Conservation (phyloP, 2,797 vertebrate species). For the Brotogeris chrysoptera region DNA sequence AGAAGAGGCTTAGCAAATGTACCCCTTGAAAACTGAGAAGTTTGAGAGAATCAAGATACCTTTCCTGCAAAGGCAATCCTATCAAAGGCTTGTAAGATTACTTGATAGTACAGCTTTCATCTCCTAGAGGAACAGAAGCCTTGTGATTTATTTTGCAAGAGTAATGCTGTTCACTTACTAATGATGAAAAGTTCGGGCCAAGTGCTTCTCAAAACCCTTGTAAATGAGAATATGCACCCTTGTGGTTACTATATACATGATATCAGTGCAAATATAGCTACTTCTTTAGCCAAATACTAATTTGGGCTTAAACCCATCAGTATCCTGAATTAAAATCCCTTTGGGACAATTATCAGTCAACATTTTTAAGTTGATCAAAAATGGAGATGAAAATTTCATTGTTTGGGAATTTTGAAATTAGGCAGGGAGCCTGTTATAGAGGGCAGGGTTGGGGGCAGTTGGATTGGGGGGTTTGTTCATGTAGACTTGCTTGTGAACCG, state of each 20-base stretch:
- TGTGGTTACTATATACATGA: background rate
- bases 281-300: background rate
- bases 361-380: background rate
- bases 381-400: background rate
- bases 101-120: background rate
- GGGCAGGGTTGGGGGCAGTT: background rate
- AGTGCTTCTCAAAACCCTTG: background rate
- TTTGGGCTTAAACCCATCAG: background rate
- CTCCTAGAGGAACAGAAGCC: background rate
- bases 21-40: background rate
- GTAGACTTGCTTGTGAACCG: background rate
- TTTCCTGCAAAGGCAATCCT: background rate
- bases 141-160: background rate
- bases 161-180: background rate
- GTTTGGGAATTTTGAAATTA: background rate
- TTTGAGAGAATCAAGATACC: background rate
- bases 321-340: background rate
- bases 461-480: background rate
- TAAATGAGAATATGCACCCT: background rate
- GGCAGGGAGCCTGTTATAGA: background rate
- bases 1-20: background rate
- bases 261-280: background rate
- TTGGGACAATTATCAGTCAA: background rate
- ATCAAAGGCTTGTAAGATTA: background rate
- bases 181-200: background rate